A percentile compares a stretch with the other conserved stretches of the same genome.
Conservation (phyloP, 2,113 vertebrate genomes). For the Oryzias melastigma region DNA sequence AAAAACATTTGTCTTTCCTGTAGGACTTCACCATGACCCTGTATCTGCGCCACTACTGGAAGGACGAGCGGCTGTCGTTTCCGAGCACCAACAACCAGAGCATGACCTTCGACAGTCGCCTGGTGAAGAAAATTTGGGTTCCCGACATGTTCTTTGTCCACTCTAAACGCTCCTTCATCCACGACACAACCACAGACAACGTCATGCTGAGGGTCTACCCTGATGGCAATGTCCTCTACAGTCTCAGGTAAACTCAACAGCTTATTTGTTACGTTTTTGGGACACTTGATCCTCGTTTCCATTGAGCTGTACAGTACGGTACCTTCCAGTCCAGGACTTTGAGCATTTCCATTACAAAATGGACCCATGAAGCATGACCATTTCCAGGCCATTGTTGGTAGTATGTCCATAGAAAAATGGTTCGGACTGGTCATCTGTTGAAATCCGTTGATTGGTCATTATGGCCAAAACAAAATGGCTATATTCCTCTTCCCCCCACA, state of each 20-base stretch:
- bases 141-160: constrained; percentile 98
- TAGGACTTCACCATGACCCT: constrained; percentile 98
- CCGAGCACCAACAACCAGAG: constrained; percentile 96
- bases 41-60: constrained; percentile 96
- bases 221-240: constrained; percentile 95
- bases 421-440: too few relatives aligned
- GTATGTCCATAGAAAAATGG: too few relatives aligned
- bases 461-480: too few relatives aligned
- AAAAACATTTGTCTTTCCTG: background rate
- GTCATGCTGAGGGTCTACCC: constrained; percentile 97
- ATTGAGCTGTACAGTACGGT: too few relatives aligned
- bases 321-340: too few relatives aligned
- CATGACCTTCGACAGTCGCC: constrained; percentile 96
- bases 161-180: constrained; percentile 97
- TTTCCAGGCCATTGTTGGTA: too few relatives aligned
- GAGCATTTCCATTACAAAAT: too few relatives aligned
- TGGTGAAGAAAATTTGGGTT: constrained; percentile 99
- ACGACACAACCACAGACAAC: constrained; percentile 96
- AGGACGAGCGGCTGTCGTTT: constrained; percentile 91
- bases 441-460: too few relatives aligned
- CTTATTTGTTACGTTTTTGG: too few relatives aligned
- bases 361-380: too few relatives aligned
- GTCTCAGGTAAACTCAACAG: constrained; percentile 83
- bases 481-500: too few relatives aligned
- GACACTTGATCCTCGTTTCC: too few relatives aligned